Base-by-base conservation (phyloP, 2,888 invertebrate species). In the Coronaproctus castanopsis region DNA sequence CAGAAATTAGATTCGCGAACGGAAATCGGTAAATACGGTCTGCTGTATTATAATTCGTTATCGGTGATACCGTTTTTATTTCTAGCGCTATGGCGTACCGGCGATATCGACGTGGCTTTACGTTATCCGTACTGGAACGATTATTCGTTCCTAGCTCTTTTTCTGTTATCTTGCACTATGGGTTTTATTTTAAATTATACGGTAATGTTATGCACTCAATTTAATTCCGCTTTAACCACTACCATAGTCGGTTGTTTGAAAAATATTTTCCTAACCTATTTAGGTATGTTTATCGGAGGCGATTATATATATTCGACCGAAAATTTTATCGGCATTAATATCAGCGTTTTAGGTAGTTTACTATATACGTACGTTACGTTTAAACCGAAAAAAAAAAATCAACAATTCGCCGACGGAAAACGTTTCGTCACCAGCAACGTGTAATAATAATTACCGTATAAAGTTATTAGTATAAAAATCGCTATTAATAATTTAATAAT, bases 181-280 rank as follows among this genome's bases (percentile, higher is more conserved):
- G 97, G 98, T 0, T 97, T 97, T 72, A 76, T 98, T 55, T 76
- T 98, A 57, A 90, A 89, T 53, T 97, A 95, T 71, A 89, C 93
- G 70, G 88, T 93, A 18, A 87, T 98, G 68, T 72, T 97, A 52
- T 98, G 98, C 73, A 98, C 97, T 0, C 83, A 87, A 67, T 82
- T 88, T 72, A 98, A 98, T 73, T 96, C 96, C 60, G 96, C 98
- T n/a, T 76, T 98, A 55, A 98, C 98, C 0, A 98, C 98, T 1
- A 95, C 96, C 3, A 95, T 98, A 62, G 90, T 98, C 65, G 98
- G 98, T 3, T 96, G 97, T 69, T 77, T 98, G 59, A 98, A 98
- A 76, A 98, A 98, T 74, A 87, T 98, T 66, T 80, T 92, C 66
- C 89, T 98, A 2, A 98, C 98, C 1, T 98, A 98, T 74, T 76